Conservation (phyloP, 1,140 invertebrate species). For the Drosophila ficusphila region DNA sequence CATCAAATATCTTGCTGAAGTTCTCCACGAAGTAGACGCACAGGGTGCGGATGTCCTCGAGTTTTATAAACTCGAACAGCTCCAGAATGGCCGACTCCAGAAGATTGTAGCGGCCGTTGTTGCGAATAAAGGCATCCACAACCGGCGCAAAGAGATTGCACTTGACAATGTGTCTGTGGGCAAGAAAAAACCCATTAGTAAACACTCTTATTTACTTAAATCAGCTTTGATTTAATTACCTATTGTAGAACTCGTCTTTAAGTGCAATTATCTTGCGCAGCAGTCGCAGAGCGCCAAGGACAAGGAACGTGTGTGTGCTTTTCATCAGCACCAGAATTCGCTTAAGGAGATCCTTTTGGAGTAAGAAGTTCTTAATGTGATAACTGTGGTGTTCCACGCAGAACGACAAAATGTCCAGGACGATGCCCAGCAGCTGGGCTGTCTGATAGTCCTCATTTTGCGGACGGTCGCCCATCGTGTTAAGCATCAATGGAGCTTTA, state of each 20-base stretch:
- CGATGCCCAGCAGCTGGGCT: constrained; percentile 96
- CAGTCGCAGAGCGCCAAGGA: constrained; percentile 97
- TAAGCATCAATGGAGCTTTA: constrained; percentile 93
- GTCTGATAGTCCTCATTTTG: constrained; percentile 97
- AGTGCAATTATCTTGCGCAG: constrained; percentile 98
- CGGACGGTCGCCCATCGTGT: constrained; percentile 94
- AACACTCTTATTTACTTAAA: background rate
- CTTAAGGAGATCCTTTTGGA: constrained; percentile 97
- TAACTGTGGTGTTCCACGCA: constrained; percentile 99
- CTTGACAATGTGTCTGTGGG: constrained; percentile 94
- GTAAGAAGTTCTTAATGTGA: constrained; percentile 99
- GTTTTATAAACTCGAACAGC: constrained; percentile 99
- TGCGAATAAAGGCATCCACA: constrained; percentile 97
- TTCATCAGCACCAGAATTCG: constrained; percentile 98
- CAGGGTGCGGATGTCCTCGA: constrained; percentile 98
- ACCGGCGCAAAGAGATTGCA: constrained; percentile 98
- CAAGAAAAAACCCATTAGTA: background rate
- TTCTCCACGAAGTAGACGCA: constrained; percentile 97
- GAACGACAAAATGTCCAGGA: constrained; percentile 98
- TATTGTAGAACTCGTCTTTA: constrained; percentile 99
- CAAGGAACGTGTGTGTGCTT: constrained; percentile 98
- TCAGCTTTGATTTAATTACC: constrained; percentile 68
- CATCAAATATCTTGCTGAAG: constrained; percentile 96
- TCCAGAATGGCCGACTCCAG: constrained; percentile 99
- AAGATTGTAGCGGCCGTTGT: constrained; percentile 99